Percentiles rank a stretch among this genome's conserved stretches.
These are phyloP conservation scores for Cyprinodon diabolis DNA, from an alignment of 2,797 vertebrate genomes.

Conservation along the genomic window DNA sequence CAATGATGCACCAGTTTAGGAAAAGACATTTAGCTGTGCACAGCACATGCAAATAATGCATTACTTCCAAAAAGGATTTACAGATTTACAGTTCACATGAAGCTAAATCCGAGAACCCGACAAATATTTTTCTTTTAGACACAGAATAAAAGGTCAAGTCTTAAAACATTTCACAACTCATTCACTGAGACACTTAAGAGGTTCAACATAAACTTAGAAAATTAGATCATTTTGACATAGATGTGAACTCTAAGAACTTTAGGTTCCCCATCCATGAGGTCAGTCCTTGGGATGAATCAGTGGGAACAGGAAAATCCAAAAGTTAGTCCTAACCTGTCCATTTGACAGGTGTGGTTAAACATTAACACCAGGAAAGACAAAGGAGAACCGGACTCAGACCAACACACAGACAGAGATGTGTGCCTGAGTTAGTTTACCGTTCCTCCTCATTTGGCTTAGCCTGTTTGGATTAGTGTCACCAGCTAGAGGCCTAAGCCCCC, in stretches of 20 bases:
- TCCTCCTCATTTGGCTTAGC: conserved; percentile 72
- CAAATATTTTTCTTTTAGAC: background rate
- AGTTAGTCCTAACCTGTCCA: conserved; percentile 25
- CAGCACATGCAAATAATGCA: conserved; percentile 37
- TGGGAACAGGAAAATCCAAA: conserved; percentile 42
- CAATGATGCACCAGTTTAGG: conserved; percentile 1
- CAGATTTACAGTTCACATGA: no score
- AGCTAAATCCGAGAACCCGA: background rate
- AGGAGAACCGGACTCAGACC: conserved; percentile 12
- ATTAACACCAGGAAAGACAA: conserved; percentile 34
- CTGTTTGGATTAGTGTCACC: conserved; percentile 77
- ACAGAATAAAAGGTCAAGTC: background rate
- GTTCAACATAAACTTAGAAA: conserved; percentile 17
- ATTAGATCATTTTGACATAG: conserved; percentile 9
- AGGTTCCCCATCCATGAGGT: conserved; percentile 15
- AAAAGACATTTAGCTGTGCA: conserved; percentile 30
- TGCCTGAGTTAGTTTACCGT: conserved; percentile 45
- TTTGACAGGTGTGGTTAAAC: conserved; percentile 37
- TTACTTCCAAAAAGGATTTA: conserved; percentile 10
- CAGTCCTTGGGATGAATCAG: background rate
- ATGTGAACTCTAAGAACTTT: background rate
- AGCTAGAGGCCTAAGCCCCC: conserved; percentile 60
- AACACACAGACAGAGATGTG: background rate
- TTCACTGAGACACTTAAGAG: background rate
- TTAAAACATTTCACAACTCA: background rate